phyloP scores from a whole-genome alignment of 1,140 invertebrate genomes.

The Coboldia fuscipes region DNA sequence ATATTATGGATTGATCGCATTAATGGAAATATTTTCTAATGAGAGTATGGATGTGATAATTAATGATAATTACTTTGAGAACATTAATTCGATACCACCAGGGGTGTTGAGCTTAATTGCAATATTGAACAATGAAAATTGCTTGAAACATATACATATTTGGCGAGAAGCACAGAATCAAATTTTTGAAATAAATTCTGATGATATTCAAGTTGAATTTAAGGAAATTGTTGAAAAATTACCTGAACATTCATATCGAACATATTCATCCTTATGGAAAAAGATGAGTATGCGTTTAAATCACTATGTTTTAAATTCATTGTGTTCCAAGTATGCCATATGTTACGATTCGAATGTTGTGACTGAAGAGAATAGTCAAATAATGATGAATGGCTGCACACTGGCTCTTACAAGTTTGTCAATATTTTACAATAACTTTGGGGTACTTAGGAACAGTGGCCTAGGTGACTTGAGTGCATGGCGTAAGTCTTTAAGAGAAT shows the following conservation, averaged over 20 bases:
- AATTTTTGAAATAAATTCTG: background rate
- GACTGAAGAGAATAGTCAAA: background rate
- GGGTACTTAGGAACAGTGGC: constrained; percentile 10
- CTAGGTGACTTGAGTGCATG: constrained; percentile 12
- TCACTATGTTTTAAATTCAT: background rate
- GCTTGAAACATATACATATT: background rate
- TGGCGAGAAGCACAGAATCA: background rate
- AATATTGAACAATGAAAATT: background rate
- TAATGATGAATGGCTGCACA: background rate
- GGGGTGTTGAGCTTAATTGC: too few relatives aligned
- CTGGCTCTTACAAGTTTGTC: background rate
- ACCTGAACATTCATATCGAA: background rate
- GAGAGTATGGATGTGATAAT: background rate
- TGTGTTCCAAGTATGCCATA: constrained; percentile 10
- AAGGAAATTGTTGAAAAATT: background rate
- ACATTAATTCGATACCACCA: background rate
- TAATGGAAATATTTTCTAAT: background rate
- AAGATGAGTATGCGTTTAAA: background rate
- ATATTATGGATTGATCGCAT: constrained; percentile 4
- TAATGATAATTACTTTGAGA: background rate
- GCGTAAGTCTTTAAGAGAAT: constrained; percentile 9
- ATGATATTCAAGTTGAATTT: background rate
- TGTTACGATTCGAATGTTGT: background rate
- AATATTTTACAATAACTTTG: background rate
- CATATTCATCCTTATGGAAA: background rate